Evolutionary conservation across 2,797 vertebrate species (phyloP), one percentile per base, ranked within the genome.

Genomic region (Galago senegalensis): DNA sequence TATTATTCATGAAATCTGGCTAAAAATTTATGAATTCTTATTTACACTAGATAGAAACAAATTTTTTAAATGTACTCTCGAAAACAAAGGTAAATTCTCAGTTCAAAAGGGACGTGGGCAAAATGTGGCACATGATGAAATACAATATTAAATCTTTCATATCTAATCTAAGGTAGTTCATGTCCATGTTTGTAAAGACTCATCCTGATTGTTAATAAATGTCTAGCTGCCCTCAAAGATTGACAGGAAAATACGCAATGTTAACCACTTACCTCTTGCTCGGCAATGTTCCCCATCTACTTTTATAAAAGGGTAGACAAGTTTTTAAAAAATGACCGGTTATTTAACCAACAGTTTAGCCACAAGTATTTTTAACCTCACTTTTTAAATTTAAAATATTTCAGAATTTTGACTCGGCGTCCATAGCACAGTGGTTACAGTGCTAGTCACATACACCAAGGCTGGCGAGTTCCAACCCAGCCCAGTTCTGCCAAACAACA

Each of bases 1-100:
- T 53, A 87, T 97, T 97, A 75, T 4, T 93, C 89, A 92, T 95
- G 85, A 89, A 96, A 70, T 29, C 18, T 95, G 61, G 29, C 29
- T 94, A 88, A 94, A 86, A 89, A 89, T 95, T 84, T 91, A 94
- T 83, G 58, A 95, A 4, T 56, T 53, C 37, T 89, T 95, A 58
- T 86, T 91, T 84, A 77, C 73, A 34, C 34, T 73, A 37, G 25
- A 34, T 84, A 84, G 40, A 27, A 93, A 7, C 53, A 93, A 58
- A 46, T 49, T 61, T 53, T 65, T 31, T 12, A 82, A 81, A 86
- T 88, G 49, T 73, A 70, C 65, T 65, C 17, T 77, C 34, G 18
- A 87, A 70, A 83, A 61, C 17, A 69, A 73, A 93, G 16, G 17
- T 73, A 65, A 5, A 94, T 60, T 90, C 37, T 83, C 60, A 63